Evolutionary conservation across 2,113 vertebrate genomes (phyloP).

Genomic region (Crotalus tigris): DNA sequence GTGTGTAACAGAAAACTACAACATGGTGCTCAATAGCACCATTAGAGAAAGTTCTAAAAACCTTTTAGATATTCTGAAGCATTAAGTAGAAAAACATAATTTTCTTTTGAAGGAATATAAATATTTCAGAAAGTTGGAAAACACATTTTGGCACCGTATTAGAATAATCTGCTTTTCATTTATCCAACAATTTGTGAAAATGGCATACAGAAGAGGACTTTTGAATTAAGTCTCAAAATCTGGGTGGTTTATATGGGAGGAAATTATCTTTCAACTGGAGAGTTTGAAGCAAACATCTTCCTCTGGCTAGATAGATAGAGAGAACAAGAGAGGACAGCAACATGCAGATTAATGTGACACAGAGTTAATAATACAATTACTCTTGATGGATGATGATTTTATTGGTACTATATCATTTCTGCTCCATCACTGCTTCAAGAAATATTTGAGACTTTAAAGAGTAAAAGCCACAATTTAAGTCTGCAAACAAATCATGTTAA

Average conservation of each 20-base stretch:
- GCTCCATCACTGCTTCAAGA: background rate
- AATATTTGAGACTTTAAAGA: background rate
- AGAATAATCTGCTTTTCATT: background rate
- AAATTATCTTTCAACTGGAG: background rate
- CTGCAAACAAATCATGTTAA: background rate
- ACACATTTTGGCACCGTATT: background rate
- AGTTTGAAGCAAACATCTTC: background rate
- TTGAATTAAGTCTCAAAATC: background rate
- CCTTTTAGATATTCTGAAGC: background rate
- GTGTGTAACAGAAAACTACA: background rate
- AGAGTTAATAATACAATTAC: background rate
- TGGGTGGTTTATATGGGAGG: background rate
- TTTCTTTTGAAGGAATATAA: background rate
- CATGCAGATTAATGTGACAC: background rate
- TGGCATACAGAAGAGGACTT: background rate
- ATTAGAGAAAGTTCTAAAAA: background rate
- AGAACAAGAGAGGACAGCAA: background rate
- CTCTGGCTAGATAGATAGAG: background rate
- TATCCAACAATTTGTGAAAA: background rate
- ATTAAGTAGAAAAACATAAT: background rate
- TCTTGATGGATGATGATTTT: background rate
- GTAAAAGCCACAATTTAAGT: too few relatives aligned
- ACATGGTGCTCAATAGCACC: background rate
- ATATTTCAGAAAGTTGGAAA: background rate
- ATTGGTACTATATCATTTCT: background rate